Percentiles rank a stretch among this genome's conserved stretches.
Conservation (phyloP, 92 coral and sea anemone genomes). For the Chrysogorgia sp. region DNA sequence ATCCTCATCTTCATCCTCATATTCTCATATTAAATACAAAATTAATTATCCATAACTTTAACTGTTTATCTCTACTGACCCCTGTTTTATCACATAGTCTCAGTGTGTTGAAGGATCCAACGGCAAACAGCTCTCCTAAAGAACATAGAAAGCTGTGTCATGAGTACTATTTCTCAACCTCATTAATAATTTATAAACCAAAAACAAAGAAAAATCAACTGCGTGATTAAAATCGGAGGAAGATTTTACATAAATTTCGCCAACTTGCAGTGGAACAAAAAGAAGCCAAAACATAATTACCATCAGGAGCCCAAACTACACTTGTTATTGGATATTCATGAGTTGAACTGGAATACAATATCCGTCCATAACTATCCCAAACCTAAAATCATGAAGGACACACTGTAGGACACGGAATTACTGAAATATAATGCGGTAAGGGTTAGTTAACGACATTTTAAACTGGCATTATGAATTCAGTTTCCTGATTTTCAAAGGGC, state of each 20-base stretch:
- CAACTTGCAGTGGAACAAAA: not conserved
- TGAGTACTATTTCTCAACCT: not conserved
- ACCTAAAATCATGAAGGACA: constrained; percentile 65
- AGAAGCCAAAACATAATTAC: constrained; percentile 49
- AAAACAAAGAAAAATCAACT: not conserved
- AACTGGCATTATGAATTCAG: too few species aligned
- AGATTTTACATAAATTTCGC: not conserved
- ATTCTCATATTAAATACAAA: not conserved
- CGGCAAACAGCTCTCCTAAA: constrained; percentile 89
- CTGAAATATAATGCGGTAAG: too few species aligned
- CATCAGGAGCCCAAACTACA: constrained; percentile 98
- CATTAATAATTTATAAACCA: not conserved
- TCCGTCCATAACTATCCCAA: constrained; percentile 97
- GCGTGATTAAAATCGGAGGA: not conserved
- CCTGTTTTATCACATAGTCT: constrained; percentile 98
- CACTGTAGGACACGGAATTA: too few species aligned
- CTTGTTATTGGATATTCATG: constrained; percentile 96
- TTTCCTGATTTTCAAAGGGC: too few species aligned
- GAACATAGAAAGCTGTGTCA: not conserved
- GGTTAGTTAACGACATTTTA: too few species aligned
- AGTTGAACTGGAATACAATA: constrained; percentile 81
- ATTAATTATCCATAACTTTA: not conserved
- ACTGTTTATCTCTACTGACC: constrained; percentile 49
- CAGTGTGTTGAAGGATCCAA: constrained; percentile 95
- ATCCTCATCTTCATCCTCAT: too few species aligned